Conservation (phyloP, 2,113 vertebrate genomes). For the Macquaria australasica region DNA sequence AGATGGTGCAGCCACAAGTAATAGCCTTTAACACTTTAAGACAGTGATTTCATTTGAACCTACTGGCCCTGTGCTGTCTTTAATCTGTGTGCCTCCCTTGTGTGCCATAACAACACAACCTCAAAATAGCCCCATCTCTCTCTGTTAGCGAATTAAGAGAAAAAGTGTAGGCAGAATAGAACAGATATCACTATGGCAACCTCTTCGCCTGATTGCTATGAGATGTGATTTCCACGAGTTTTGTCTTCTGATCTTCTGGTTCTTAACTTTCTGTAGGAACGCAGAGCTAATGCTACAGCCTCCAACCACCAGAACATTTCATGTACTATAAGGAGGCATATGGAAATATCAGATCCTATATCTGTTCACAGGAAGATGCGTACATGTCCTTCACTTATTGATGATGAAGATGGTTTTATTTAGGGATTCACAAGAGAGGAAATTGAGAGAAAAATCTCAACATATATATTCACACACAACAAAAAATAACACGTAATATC, state of each 20-base stretch:
- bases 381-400: no score
- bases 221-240: constrained; percentile 62
- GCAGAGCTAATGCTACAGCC: constrained; percentile 6
- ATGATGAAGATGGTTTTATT: background rate
- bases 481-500: background rate
- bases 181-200: constrained; percentile 83
- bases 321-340: background rate
- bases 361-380: background rate
- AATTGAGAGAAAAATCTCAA: no score
- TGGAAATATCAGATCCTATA: background rate
- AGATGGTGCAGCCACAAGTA: constrained; percentile 11
- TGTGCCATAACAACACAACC: constrained; percentile 69
- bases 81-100: constrained; percentile 39
- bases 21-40: background rate
- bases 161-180: constrained; percentile 73
- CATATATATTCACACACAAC: background rate
- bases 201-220: constrained; percentile 67
- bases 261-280: constrained; percentile 49
- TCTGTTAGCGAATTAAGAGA: constrained; percentile 73
- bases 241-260: constrained; percentile 42
- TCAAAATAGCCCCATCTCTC: constrained; percentile 73
- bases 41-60: constrained; percentile 33
- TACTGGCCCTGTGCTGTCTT: constrained; percentile 39
- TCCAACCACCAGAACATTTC: background rate
- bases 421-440: background rate